Conservation (phyloP, 2,888 invertebrate genomes). For the Galeruca laticollis region DNA sequence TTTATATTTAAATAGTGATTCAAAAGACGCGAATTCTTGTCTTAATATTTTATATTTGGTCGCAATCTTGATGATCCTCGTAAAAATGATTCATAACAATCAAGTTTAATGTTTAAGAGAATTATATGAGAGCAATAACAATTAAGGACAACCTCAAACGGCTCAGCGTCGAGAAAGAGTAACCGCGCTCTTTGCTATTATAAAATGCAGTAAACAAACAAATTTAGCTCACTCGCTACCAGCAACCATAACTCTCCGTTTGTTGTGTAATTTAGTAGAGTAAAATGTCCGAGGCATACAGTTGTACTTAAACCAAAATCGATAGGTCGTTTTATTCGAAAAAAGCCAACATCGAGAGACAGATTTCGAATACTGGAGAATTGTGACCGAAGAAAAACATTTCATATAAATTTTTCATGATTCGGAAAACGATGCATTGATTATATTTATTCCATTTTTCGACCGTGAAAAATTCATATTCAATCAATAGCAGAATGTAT, state of each 20-base stretch:
- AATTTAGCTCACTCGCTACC: slow-evolving; percentile 40
- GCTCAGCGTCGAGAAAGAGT: slow-evolving; percentile 25
- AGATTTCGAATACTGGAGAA: background rate
- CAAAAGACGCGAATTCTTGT: no score
- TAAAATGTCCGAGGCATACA: slow-evolving; percentile 37
- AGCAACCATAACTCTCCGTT: slow-evolving; percentile 38
- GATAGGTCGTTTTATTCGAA: slow-evolving; percentile 42
- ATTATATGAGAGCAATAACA: slow-evolving; percentile 27
- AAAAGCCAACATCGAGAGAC: slow-evolving; percentile 1
- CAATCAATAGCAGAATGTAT: no score
- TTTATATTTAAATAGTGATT: no score
- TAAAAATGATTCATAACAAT: slow-evolving; percentile 21
- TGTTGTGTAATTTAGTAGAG: slow-evolving; percentile 44
- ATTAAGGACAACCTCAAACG: slow-evolving; percentile 41
- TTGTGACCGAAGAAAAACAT: background rate
- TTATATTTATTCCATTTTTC: no score
- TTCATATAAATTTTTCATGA: no score
- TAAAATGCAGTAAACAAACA: slow-evolving; percentile 47
- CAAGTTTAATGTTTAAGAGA: slow-evolving; percentile 21
- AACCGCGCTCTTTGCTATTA: slow-evolving; percentile 35
- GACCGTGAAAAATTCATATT: no score
- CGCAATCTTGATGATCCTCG: no score
- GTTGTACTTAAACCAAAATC: slow-evolving; percentile 49
- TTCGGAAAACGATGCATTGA: no score
- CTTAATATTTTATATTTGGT: no score